Conservation (phyloP, 2,888 invertebrate species). For the Aspidiotus rigidus region DNA sequence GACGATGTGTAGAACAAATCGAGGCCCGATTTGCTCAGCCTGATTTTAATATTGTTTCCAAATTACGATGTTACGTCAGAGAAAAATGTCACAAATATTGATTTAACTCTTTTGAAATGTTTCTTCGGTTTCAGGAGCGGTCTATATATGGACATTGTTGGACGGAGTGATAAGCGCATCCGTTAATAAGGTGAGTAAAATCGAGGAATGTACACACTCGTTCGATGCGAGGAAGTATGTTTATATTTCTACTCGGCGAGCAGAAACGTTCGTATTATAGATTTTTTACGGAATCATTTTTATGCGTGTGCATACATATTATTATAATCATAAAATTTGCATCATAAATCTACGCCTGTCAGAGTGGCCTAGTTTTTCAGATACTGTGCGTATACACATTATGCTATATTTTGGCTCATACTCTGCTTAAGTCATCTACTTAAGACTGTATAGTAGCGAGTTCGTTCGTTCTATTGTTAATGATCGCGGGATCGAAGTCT, state of each 20-base stretch:
- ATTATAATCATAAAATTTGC: not conserved
- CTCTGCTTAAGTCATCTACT: not conserved
- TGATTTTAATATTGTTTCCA: no score
- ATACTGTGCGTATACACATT: no score
- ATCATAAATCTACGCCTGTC: not conserved
- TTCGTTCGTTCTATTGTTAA: not conserved
- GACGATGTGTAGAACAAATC: no score
- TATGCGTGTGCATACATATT: no score
- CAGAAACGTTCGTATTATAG: no score
- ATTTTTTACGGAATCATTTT: no score
- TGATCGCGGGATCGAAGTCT: not conserved
- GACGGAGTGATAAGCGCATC: not conserved
- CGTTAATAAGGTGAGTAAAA: not conserved
- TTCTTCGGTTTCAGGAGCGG: not conserved
- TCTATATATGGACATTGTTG: not conserved
- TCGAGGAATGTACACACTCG: not conserved
- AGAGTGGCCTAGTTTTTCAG: not conserved
- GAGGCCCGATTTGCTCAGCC: no score
- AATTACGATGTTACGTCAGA: no score
- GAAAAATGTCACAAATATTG: no score
- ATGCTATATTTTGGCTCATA: no score
- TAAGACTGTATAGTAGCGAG: not conserved
- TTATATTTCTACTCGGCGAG: not conserved
- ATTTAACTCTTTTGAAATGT: no score
- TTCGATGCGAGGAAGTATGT: not conserved